Percentiles rank a stretch among this genome's conserved stretches.
Evolutionary conservation across 2,888 invertebrate genomes (phyloP).

Genomic region (Dichetophora obliterata): DNA sequence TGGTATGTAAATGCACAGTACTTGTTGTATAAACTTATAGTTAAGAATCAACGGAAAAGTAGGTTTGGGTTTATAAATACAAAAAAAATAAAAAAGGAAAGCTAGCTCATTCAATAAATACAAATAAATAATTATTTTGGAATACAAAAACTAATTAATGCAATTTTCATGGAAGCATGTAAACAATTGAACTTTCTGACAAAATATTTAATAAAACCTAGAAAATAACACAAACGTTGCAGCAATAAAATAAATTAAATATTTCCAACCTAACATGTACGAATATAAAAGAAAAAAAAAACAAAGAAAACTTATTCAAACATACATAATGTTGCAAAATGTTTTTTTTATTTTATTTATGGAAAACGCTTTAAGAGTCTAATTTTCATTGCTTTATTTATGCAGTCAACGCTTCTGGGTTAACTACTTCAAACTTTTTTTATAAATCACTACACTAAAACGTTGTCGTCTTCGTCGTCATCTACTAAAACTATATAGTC

Average conservation of each 20-base stretch:
- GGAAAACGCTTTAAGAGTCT: neutral
- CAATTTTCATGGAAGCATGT: neutral
- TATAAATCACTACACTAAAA: neutral
- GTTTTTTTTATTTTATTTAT: neutral
- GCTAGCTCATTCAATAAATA: neutral
- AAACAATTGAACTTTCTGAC: neutral
- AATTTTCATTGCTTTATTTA: neutral
- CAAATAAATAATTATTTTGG: no score
- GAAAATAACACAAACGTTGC: no score
- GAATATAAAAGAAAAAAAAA: no score
- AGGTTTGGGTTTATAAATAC: neutral
- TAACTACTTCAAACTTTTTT: neutral
- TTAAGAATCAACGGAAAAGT: neutral
- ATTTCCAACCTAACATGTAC: no score
- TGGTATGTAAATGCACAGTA: constrained; percentile 5
- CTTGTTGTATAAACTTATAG: neutral
- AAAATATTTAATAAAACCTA: neutral
- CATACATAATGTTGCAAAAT: neutral
- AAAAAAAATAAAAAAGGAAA: neutral
- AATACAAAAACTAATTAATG: neutral
- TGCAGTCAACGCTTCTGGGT: neutral
- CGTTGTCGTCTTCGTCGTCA: neutral
- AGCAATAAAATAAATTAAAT: no score
- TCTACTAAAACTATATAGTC: constrained; percentile 44
- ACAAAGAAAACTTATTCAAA: no score